A percentile compares a stretch with the other conserved stretches of the same genome.
phyloP scores from a whole-genome alignment of 2,888 invertebrate genomes.

The Heliconius charithonia region DNA sequence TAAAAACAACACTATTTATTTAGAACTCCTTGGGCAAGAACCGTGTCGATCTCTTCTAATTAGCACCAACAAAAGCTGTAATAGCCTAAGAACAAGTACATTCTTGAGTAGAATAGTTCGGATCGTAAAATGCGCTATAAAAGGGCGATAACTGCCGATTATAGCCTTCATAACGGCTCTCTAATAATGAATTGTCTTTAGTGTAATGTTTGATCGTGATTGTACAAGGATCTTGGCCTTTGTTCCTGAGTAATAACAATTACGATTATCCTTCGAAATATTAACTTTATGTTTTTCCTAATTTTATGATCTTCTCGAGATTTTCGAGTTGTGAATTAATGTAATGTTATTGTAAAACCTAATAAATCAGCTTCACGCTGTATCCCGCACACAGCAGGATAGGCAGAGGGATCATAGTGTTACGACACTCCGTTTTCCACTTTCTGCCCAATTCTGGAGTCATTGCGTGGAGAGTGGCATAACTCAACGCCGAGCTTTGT shows the following conservation, averaged over 20 bases:
- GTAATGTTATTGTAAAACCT: neutral
- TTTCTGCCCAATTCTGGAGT: no score
- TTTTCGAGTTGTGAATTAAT: neutral
- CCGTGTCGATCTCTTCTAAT: slow-evolving; percentile 56
- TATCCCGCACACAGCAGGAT: no score
- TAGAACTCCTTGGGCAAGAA: slow-evolving; percentile 21
- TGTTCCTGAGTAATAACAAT: slow-evolving; percentile 43
- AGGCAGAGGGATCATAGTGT: no score
- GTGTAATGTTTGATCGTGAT: slow-evolving; percentile 73
- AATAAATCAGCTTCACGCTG: no score
- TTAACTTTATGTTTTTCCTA: slow-evolving; percentile 12
- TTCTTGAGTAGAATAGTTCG: slow-evolving; percentile 82
- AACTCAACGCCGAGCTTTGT: no score
- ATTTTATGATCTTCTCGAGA: neutral
- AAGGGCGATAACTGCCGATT: slow-evolving; percentile 83
- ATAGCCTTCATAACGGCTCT: slow-evolving; percentile 77
- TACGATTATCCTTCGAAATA: slow-evolving; percentile 24
- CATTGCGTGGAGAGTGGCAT: no score
- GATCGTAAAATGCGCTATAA: slow-evolving; percentile 83
- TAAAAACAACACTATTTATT: neutral
- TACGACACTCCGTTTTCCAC: no score
- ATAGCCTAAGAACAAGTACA: slow-evolving; percentile 71
- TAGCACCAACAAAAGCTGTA: slow-evolving; percentile 68
- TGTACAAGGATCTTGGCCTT: slow-evolving; percentile 41
- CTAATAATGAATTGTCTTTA: slow-evolving; percentile 84